Evolutionary conservation across 2,113 vertebrate genomes (phyloP).

Genomic region (Anoura caudifer): DNA sequence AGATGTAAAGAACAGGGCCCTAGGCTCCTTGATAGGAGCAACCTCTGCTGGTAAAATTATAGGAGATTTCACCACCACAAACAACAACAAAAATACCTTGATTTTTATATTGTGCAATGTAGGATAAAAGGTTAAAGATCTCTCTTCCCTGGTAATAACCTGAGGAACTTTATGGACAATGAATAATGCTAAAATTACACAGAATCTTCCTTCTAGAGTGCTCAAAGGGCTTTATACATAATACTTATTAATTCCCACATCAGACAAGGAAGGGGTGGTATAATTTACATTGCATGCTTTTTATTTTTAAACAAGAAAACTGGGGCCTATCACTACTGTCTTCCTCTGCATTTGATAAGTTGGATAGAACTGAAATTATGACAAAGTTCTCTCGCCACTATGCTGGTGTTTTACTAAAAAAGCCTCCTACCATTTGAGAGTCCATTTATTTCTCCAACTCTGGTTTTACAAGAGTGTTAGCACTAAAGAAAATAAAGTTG

Average conservation of each 20-base stretch:
- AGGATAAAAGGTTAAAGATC: slow-evolving; percentile 25
- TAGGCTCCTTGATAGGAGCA: not conserved
- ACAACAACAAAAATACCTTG: slow-evolving; percentile 39
- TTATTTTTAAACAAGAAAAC: slow-evolving; percentile 41
- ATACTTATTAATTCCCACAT: slow-evolving; percentile 52
- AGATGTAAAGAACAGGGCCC: not conserved
- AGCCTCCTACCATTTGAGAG: not conserved
- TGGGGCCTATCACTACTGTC: not conserved
- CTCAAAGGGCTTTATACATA: slow-evolving; percentile 45
- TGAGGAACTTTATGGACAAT: slow-evolving; percentile 31
- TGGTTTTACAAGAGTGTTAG: not conserved
- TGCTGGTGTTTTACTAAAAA: not conserved
- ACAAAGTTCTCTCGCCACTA: not conserved
- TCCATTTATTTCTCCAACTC: not conserved
- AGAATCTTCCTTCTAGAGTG: slow-evolving; percentile 26
- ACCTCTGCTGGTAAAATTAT: not conserved
- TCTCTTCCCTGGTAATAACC: slow-evolving; percentile 43
- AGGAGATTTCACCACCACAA: slow-evolving; percentile 26
- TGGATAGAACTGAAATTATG: not conserved
- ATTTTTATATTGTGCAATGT: slow-evolving; percentile 26
- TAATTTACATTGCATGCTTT: not conserved
- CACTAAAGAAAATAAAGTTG: not conserved
- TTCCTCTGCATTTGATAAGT: slow-evolving; percentile 9
- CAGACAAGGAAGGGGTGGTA: not conserved
- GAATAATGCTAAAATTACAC: slow-evolving; percentile 61